phyloP scores from a whole-genome alignment of 2,113 vertebrate species.

The Litocranius walleri region DNA sequence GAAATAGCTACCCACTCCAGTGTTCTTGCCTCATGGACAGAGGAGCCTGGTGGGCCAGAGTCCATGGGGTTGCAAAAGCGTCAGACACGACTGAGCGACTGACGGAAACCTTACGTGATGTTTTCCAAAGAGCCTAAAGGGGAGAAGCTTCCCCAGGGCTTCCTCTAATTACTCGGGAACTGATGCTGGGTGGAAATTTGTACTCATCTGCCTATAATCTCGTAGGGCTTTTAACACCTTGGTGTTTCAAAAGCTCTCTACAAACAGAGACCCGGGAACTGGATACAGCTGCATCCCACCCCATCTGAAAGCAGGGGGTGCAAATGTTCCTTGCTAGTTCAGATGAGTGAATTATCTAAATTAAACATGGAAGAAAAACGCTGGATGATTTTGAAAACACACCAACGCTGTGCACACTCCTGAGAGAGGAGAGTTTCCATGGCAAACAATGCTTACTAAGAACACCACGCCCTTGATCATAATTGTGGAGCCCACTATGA shows the following conservation, averaged over 20 bases:
- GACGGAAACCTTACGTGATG: conserved; percentile 47
- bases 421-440: neutral
- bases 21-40: neutral
- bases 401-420: neutral
- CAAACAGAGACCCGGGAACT: neutral
- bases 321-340: neutral
- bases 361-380: neutral
- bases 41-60: neutral
- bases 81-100: neutral
- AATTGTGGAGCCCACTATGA: neutral
- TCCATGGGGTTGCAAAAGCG: neutral
- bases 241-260: conserved; percentile 40
- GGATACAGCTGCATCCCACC: neutral
- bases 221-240: conserved; percentile 59
- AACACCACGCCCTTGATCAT: neutral
- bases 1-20: neutral
- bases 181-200: neutral
- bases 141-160: conserved; percentile 46
- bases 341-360: neutral
- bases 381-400: neutral
- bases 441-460: neutral
- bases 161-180: conserved; percentile 48
- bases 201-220: conserved; percentile 49
- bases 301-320: neutral
- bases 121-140: conserved; percentile 44